phyloP scores from a whole-genome alignment of 1,140 invertebrate genomes.

The Calephelis nemesis region DNA sequence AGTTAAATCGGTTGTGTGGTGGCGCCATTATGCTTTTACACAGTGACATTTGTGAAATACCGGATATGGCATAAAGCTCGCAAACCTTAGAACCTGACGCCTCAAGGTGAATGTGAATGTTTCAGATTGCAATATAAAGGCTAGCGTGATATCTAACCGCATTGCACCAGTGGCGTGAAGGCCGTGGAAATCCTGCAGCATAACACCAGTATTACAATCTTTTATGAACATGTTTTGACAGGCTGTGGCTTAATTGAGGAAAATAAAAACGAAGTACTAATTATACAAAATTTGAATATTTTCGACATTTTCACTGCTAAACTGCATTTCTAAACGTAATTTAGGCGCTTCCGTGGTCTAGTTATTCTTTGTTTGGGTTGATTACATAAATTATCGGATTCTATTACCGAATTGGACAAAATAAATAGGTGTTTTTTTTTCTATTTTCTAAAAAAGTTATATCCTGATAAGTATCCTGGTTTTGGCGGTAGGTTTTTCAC shows the following conservation, averaged over 20 bases:
- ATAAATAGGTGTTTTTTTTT: no score
- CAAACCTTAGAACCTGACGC: constrained; percentile 39
- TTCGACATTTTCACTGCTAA: no score
- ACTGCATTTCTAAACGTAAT: no score
- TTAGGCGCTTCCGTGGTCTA: no score
- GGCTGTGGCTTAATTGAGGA: neutral
- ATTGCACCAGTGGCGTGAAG: constrained; percentile 58
- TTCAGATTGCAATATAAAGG: constrained; percentile 53
- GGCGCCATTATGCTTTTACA: neutral
- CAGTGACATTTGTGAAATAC: constrained; percentile 25
- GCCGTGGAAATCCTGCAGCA: constrained; percentile 54
- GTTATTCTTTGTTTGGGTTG: no score
- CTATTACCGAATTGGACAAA: no score
- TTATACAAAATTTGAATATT: no score
- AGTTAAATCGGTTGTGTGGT: no score
- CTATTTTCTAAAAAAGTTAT: no score
- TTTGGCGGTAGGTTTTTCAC: no score
- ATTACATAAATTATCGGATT: no score
- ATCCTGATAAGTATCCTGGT: no score
- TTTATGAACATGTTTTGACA: neutral
- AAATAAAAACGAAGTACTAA: neutral
- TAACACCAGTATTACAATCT: neutral
- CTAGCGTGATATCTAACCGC: constrained; percentile 58
- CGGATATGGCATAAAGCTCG: constrained; percentile 29
- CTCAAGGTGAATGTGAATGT: constrained; percentile 42